Conservation (phyloP, 1,140 invertebrate genomes). For the Papilio machaon region DNA sequence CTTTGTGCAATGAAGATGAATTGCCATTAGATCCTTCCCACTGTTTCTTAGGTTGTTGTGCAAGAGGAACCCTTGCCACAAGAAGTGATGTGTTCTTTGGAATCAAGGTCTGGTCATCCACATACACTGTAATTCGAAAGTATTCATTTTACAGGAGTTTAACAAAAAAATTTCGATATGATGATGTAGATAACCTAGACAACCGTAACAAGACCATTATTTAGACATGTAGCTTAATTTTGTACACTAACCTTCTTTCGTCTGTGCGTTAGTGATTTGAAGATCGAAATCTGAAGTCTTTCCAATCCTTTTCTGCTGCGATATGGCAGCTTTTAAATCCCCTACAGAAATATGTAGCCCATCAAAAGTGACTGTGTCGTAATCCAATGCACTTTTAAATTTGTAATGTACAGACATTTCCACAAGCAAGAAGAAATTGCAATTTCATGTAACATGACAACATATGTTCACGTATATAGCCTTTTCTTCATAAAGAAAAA, state of each 20-base stretch:
- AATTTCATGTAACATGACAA: conserved; percentile 69
- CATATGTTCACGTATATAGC: conserved; percentile 52
- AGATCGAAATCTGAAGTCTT: conserved; percentile 98
- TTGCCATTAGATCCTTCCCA: conserved; percentile 84
- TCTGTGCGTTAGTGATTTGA: conserved; percentile 98
- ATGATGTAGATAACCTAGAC: neutral
- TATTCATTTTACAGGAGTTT: neutral
- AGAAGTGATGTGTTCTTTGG: conserved; percentile 99
- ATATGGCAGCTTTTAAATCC: conserved; percentile 97
- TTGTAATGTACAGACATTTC: conserved; percentile 98
- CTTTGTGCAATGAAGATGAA: conserved; percentile 69
- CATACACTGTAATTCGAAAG: conserved; percentile 89
- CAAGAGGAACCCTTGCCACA: conserved; percentile 94
- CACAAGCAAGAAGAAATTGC: conserved; percentile 46
- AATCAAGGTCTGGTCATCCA: conserved; percentile 94
- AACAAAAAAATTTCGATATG: neutral
- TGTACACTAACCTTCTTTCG: conserved; percentile 92
- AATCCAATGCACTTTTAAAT: conserved; percentile 97
- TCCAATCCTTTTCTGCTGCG: conserved; percentile 96
- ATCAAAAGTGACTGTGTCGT: conserved; percentile 98
- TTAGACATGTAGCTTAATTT: neutral
- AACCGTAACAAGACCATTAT: neutral
- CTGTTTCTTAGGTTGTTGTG: conserved; percentile 88
- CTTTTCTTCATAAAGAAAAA: conserved; percentile 22
- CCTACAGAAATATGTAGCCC: conserved; percentile 97